phyloP scores from a whole-genome alignment of 2,888 invertebrate species.

The Cerastis leucographa region DNA sequence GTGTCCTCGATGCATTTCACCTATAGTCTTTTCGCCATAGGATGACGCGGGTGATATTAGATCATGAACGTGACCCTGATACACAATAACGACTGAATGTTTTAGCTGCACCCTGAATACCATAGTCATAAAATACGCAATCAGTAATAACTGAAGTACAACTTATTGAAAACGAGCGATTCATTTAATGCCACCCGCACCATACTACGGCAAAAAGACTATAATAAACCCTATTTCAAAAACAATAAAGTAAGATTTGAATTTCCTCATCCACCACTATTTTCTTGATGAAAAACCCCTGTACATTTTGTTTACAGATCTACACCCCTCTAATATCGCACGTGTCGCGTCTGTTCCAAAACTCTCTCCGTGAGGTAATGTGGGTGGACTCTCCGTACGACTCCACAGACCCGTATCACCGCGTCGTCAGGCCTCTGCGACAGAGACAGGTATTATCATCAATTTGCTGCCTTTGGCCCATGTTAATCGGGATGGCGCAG shows the following conservation, averaged over 20 bases:
- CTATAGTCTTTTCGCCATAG: too few species aligned
- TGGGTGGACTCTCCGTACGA: constrained; percentile 80
- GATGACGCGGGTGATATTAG: too few species aligned
- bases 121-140: too few species aligned
- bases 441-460: constrained; percentile 37
- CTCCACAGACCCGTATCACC: constrained; percentile 61
- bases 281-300: background rate
- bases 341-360: constrained; percentile 73
- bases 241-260: background rate
- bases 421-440: constrained; percentile 56
- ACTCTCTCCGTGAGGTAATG: constrained; percentile 77
- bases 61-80: too few species aligned
- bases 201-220: too few species aligned
- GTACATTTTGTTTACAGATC: constrained; percentile 71
- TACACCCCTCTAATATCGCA: constrained; percentile 76
- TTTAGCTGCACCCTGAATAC: too few species aligned
- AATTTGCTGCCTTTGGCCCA: background rate
- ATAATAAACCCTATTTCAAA: background rate
- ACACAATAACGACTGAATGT: too few species aligned
- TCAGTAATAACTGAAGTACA: too few species aligned
- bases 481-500: background rate
- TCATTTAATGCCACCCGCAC: too few species aligned
- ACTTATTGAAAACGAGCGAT: too few species aligned
- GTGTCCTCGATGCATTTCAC: background rate
- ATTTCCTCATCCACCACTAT: background rate